These are phyloP conservation scores for Habropoda laboriosa DNA, from an alignment of 1,140 invertebrate genomes.

Conservation along the genomic window DNA sequence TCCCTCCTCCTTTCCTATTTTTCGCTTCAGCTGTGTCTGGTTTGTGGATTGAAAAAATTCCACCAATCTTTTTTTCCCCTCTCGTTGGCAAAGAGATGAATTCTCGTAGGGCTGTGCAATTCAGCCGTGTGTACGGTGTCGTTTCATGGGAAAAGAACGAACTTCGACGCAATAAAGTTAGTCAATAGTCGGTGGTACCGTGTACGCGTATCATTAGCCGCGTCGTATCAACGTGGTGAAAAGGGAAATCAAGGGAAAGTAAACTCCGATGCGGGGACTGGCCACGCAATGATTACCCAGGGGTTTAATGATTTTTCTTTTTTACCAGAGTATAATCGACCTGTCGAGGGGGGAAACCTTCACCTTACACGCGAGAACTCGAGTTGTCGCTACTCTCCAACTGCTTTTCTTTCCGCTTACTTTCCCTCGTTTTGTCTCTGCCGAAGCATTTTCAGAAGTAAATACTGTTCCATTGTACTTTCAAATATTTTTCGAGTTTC, in stretches of 20 bases:
- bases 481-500: too few species aligned
- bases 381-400: not conserved
- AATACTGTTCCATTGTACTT: too few species aligned
- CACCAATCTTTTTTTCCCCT: not conserved
- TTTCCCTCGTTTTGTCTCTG: not conserved
- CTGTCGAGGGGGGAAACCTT: not conserved
- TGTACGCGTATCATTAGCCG: not conserved
- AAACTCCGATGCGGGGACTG: not conserved
- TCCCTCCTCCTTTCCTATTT: not conserved
- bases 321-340: not conserved
- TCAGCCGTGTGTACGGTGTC: not conserved
- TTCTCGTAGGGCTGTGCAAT: not conserved
- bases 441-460: too few species aligned
- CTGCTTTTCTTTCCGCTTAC: not conserved
- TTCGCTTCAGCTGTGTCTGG: not conserved
- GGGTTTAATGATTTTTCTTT: constrained; percentile 40
- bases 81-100: not conserved
- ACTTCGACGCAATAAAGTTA: not conserved
- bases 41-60: not conserved
- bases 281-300: constrained; percentile 28
- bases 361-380: not conserved
- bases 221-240: not conserved
- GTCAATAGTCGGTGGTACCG: not conserved
- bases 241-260: not conserved
- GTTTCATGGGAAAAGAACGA: not conserved